Evolutionary conservation across 2,797 vertebrate species (phyloP).

Genomic region (Falco rusticolus): DNA sequence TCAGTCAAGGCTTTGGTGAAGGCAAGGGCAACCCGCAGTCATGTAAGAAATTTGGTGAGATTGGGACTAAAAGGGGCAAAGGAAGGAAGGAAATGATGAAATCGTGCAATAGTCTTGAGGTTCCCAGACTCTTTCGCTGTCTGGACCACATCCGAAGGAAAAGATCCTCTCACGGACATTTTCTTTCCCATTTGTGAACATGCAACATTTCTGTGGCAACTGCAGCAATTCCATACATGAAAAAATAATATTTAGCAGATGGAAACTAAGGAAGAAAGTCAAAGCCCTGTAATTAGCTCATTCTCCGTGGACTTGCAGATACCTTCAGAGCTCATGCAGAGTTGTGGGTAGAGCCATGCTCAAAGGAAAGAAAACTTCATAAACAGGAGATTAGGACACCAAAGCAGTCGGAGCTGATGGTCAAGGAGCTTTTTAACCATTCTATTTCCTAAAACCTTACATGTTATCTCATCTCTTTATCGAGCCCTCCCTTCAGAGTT

Average conservation of each 20-base stretch:
- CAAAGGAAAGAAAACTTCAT: conserved; percentile 14
- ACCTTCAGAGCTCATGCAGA: not conserved
- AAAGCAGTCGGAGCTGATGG: conserved; percentile 1
- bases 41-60: conserved; percentile 41
- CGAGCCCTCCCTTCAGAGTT: not conserved
- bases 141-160: conserved; percentile 65
- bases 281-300: conserved; percentile 29
- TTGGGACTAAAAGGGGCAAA: conserved; percentile 18
- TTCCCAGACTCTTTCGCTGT: conserved; percentile 33
- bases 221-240: conserved; percentile 66
- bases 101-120: conserved; percentile 34
- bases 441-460: not conserved
- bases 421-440: not conserved
- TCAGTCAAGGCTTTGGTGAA: not conserved
- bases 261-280: conserved; percentile 38
- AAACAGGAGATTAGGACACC: conserved; percentile 21
- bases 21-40: not conserved
- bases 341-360: not conserved
- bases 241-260: conserved; percentile 68
- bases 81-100: conserved; percentile 57
- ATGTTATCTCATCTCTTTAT: not conserved
- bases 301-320: conserved; percentile 37
- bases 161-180: conserved; percentile 41
- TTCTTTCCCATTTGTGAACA: conserved; percentile 48
- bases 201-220: conserved; percentile 67